Percentiles rank a stretch among this genome's conserved stretches.
These are phyloP conservation scores for Patella pellucida DNA, from an alignment of 2,888 invertebrate genomes.

Conservation along the genomic window DNA sequence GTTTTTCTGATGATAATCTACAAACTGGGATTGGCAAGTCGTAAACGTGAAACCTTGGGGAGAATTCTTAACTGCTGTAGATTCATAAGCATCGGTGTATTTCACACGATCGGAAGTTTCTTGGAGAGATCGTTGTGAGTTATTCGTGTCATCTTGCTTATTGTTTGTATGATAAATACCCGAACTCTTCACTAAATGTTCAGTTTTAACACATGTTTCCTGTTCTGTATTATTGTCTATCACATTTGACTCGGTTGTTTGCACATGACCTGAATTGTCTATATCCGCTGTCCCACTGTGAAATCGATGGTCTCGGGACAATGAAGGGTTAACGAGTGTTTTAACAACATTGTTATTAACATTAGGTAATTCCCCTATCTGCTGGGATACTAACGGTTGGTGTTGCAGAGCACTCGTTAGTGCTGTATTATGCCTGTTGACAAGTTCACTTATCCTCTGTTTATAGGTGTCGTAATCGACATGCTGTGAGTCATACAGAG, in stretches of 20 bases:
- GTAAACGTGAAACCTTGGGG: conserved; percentile 29
- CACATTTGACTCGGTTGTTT: neutral
- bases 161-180: neutral
- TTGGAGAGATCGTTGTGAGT: too few species aligned
- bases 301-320: neutral
- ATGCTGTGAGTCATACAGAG: neutral
- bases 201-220: neutral
- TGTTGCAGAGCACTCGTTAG: neutral
- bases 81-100: conserved; percentile 24
- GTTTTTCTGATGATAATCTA: conserved; percentile 22
- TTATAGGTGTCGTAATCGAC: neutral
- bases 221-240: neutral
- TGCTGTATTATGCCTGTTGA: neutral
- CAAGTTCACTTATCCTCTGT: neutral
- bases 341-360: neutral
- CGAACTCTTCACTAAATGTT: neutral
- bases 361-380: neutral
- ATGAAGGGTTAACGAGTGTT: neutral
- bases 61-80: conserved; percentile 24
- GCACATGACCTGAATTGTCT: neutral
- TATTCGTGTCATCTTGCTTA: neutral
- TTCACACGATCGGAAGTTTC: conserved; percentile 3
- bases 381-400: neutral
- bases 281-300: neutral
- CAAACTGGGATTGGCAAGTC: conserved; percentile 21